Evolutionary conservation across 2,797 vertebrate species (phyloP).

Genomic region (Pangasius mekongensis): DNA sequence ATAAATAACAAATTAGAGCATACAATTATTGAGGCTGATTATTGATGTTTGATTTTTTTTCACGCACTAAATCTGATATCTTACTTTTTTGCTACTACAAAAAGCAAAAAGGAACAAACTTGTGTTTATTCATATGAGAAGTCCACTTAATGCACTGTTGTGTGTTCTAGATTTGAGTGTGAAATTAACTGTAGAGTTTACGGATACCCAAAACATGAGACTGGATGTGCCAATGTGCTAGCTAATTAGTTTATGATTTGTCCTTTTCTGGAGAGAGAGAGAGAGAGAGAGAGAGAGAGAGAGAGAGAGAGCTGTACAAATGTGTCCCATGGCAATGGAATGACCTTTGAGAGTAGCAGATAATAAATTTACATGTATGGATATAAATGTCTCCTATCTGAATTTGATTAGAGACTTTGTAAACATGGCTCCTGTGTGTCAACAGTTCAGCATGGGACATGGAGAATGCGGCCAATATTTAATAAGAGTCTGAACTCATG

Average conservation of each 20-base stretch:
- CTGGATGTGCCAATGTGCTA: not conserved
- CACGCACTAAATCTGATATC: not conserved
- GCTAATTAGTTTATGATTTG: constrained; percentile 16
- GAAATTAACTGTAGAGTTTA: not conserved
- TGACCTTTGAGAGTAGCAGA: constrained; percentile 22
- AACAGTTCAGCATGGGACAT: constrained; percentile 10
- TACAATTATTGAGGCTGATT: not conserved
- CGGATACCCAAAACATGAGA: not conserved
- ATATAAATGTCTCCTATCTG: constrained; percentile 3
- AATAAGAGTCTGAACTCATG: not conserved
- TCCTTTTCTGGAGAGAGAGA: not conserved
- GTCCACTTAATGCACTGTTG: not conserved
- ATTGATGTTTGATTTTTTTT: no score
- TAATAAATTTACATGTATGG: constrained; percentile 12
- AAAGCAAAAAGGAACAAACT: not conserved
- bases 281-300: not conserved
- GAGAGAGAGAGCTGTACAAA: not conserved
- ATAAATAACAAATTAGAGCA: not conserved
- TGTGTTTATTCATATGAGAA: not conserved
- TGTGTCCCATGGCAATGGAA: not conserved
- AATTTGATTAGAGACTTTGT: constrained; percentile 9
- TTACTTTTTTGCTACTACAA: not conserved
- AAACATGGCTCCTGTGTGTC: not conserved
- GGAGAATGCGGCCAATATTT: not conserved
- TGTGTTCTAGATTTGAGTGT: not conserved